Evolutionary conservation across 2,797 vertebrate species (phyloP).

Genomic region (Dryobates pubescens): DNA sequence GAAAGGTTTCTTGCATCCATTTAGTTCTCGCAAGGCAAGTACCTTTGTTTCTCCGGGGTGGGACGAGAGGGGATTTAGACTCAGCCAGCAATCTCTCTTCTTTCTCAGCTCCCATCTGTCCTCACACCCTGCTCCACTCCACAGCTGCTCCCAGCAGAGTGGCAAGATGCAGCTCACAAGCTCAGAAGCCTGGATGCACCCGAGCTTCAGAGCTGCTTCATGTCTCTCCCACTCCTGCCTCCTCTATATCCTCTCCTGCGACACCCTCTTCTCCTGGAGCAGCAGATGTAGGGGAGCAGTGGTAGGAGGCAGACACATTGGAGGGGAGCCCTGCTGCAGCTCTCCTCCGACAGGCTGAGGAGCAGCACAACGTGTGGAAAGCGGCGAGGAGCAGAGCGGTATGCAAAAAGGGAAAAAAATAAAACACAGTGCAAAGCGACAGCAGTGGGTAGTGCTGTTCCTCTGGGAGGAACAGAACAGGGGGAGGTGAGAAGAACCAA

Average conservation of each 20-base stretch:
- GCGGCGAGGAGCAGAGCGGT: constrained; percentile 22
- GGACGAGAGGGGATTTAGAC: constrained; percentile 47
- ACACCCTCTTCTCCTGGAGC: constrained; percentile 61
- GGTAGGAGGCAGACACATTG: constrained; percentile 69
- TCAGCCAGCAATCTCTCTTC: constrained; percentile 66
- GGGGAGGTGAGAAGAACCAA: constrained; percentile 71
- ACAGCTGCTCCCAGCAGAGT: constrained; percentile 62
- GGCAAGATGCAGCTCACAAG: constrained; percentile 53
- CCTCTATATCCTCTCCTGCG: constrained; percentile 51
- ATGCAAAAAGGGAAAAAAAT: constrained; percentile 27
- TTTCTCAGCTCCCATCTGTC: constrained; percentile 69
- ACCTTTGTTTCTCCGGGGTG: constrained; percentile 52
- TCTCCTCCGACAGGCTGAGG: constrained; percentile 48
- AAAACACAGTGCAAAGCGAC: constrained; percentile 61
- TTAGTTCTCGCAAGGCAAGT: constrained; percentile 29
- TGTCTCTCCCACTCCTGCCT: constrained; percentile 64
- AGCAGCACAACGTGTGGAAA: constrained; percentile 51
- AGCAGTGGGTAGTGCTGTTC: constrained; percentile 72
- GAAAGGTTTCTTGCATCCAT: background rate
- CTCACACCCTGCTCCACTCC: constrained; percentile 64
- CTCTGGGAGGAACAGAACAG: constrained; percentile 72
- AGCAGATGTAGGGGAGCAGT: constrained; percentile 59
- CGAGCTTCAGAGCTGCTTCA: constrained; percentile 56
- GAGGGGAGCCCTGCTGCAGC: constrained; percentile 63
- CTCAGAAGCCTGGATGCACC: constrained; percentile 57